These are phyloP conservation scores for Tragelaphus scriptus DNA, from an alignment of 2,113 vertebrate genomes.

Conservation along the genomic window DNA sequence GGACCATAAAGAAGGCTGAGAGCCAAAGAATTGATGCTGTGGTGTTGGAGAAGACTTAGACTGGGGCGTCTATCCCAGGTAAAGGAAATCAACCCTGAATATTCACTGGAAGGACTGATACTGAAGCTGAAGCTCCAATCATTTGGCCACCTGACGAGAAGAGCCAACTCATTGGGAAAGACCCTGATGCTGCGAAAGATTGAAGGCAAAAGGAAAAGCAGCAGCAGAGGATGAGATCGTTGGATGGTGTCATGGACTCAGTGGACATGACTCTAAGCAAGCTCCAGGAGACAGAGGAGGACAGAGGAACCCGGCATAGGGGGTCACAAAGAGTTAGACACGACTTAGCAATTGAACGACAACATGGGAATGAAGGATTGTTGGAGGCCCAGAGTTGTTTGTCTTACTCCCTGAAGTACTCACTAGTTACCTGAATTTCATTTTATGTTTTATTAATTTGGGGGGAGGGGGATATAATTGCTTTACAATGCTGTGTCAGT, in stretches of 20 bases:
- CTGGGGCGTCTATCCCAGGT: not conserved
- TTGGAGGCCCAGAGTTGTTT: not conserved
- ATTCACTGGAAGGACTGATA: not conserved
- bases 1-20: not conserved
- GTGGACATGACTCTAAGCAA: not conserved
- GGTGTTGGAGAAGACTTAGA: not conserved
- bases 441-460: not conserved
- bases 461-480: not conserved
- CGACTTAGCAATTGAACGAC: not conserved
- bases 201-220: not conserved
- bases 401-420: not conserved
- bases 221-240: not conserved
- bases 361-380: not conserved
- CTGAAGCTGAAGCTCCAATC: not conserved
- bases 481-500: not conserved
- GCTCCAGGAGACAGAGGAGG: not conserved
- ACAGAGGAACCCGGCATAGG: not conserved
- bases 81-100: not conserved
- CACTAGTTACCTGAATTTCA: not conserved
- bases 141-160: not conserved
- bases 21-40: not conserved
- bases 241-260: not conserved
- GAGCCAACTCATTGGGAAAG: not conserved
- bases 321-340: not conserved
- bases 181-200: not conserved